Evolutionary conservation across 1,140 invertebrate species (phyloP), one percentile per base, ranked within the genome.

Genomic region (Potamilus streckersoni): DNA sequence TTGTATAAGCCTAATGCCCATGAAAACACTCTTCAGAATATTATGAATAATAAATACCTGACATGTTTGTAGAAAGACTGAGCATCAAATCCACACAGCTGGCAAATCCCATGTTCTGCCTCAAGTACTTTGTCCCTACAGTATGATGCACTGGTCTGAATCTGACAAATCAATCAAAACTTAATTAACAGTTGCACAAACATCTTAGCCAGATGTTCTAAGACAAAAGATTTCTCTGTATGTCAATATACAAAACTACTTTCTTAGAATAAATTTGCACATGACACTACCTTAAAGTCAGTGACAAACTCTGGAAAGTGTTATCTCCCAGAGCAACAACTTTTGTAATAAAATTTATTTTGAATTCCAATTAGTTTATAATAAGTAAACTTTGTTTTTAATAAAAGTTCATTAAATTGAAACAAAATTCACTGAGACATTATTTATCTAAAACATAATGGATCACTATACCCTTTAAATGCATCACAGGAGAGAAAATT

Each of bases 11-110:
- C n/a, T 67, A 12, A 31, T 31, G 27, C 4, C 27, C 27, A 31
- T 31, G 27, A 31, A 31, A 31, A 31, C 27, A 69, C 20, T n/a
- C 49, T n/a, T 15, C 17, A 56, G 20, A 38, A 69, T n/a, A 16
- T 16, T 58, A 69, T 56, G 15, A 13, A n/a, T 60, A 49, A 60
- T 63, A 71, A 72, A 65, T 80, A 89, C 87, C 81, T 87, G 66
- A 88, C 79, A 57, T 83, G 73, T 59, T 69, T 81, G 68, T 76
- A 88, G 59, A 89, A 79, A 20, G 83, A 57, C 31, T 87, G 84
- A 14, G 86, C 85, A 81, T 87, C 84, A 81, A 83, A 82, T 1
- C 80, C 49, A 71, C 87, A 88, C 49, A 87, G 31, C 73, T 87
- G 86, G 82, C 87, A 88, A 1, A 84, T 64, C 0, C 87, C 87